A percentile compares a stretch with the other conserved stretches of the same genome.
These are phyloP conservation scores for Orthosia gracilis DNA, from an alignment of 2,888 invertebrate species.

Conservation along the genomic window DNA sequence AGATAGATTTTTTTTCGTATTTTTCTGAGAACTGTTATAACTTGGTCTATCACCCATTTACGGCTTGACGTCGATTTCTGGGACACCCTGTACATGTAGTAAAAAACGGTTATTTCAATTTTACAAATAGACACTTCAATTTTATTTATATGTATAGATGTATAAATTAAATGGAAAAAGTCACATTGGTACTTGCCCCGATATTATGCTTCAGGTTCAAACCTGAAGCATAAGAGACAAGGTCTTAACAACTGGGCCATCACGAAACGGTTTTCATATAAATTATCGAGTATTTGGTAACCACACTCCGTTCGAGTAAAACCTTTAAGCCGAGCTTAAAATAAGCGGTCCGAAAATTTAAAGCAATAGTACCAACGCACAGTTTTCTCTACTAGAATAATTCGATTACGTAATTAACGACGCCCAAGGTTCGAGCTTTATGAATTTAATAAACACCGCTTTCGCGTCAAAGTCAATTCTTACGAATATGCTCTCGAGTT, in stretches of 20 bases:
- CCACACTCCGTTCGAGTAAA: conserved; percentile 29
- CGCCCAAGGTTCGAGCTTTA: conserved; percentile 44
- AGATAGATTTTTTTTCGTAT: no score
- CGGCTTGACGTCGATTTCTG: no score
- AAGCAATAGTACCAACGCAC: conserved; percentile 30
- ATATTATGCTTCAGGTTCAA: no score
- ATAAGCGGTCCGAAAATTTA: conserved; percentile 12
- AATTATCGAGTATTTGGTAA: conserved; percentile 24
- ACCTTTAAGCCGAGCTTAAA: conserved; percentile 26
- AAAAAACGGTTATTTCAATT: no score
- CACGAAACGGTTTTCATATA: not conserved
- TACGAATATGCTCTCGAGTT: conserved; percentile 28
- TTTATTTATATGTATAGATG: no score
- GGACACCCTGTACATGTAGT: no score
- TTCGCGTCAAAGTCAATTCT: conserved; percentile 51
- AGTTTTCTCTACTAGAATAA: conserved; percentile 51
- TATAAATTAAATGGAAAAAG: no score
- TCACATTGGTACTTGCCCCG: not conserved
- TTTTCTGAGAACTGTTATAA: no score
- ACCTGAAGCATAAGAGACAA: not conserved
- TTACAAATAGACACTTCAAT: no score
- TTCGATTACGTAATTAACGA: conserved; percentile 54
- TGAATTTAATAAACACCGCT: conserved; percentile 61
- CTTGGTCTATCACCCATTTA: no score
- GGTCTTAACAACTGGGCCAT: no score